Evolutionary conservation across 2,113 vertebrate species (phyloP).

Genomic region (Sisor rabdophorus): DNA sequence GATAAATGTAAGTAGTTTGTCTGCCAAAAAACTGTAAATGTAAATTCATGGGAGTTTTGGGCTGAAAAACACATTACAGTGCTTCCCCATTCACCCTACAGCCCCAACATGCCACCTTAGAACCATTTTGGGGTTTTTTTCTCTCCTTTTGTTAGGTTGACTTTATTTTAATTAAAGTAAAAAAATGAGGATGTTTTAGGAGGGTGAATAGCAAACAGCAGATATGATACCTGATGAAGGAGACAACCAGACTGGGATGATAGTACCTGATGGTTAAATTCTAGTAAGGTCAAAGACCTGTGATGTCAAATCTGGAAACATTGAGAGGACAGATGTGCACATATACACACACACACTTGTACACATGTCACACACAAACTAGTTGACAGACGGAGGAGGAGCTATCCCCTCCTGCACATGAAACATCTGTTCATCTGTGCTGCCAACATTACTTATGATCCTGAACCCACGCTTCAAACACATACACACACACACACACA

Average conservation of each 20-base stretch:
- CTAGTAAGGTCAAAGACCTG: slow-evolving; percentile 37
- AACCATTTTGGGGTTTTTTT: no score
- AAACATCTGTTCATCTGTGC: slow-evolving; percentile 37
- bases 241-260: neutral
- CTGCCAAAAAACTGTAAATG: no score
- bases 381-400: slow-evolving; percentile 31
- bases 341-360: neutral
- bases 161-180: no score
- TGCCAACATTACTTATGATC: slow-evolving; percentile 45
- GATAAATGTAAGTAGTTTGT: no score
- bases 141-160: no score
- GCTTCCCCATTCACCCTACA: no score
- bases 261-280: neutral
- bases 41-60: no score
- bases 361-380: slow-evolving; percentile 28
- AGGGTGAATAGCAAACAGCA: neutral
- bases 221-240: neutral
- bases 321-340: slow-evolving; percentile 20
- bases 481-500: neutral
- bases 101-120: no score
- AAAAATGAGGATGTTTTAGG: neutral
- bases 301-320: slow-evolving; percentile 43
- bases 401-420: slow-evolving; percentile 32
- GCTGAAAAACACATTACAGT: no score
- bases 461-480: slow-evolving; percentile 16